These are phyloP conservation scores for Helostoma temminkii DNA, from an alignment of 2,797 vertebrate genomes.

Conservation along the genomic window DNA sequence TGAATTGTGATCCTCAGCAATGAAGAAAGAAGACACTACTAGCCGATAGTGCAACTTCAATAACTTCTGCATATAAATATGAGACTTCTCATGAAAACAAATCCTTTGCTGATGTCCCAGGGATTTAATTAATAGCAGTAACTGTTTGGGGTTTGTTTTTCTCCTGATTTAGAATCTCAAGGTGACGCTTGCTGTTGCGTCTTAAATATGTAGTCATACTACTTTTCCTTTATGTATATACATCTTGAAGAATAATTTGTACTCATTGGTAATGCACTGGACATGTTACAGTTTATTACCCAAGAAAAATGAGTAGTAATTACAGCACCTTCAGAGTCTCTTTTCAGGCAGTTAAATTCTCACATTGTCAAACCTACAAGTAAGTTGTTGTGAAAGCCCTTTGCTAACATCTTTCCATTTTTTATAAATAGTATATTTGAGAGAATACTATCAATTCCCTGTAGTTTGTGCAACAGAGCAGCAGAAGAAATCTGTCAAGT, in stretches of 20 bases:
- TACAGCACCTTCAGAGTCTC: no score
- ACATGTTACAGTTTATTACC: not conserved
- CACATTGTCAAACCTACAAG: no score
- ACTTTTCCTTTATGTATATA: not conserved
- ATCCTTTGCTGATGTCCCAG: slow-evolving; percentile 40
- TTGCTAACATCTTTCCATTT: slow-evolving; percentile 25
- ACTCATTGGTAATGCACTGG: not conserved
- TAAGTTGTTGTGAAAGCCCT: not conserved
- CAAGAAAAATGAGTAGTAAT: not conserved
- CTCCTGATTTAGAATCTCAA: slow-evolving; percentile 34
- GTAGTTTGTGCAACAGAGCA: slow-evolving; percentile 34
- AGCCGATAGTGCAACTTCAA: not conserved
- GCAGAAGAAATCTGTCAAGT: slow-evolving; percentile 48
- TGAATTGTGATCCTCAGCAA: no score
- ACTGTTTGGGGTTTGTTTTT: slow-evolving; percentile 43
- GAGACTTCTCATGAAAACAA: slow-evolving; percentile 54
- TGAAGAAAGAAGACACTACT: no score
- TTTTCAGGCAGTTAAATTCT: no score
- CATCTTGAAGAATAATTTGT: not conserved
- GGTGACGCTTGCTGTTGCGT: slow-evolving; percentile 35
- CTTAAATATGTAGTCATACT: not conserved
- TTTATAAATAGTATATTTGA: slow-evolving; percentile 11
- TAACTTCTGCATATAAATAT: not conserved
- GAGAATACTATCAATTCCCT: slow-evolving; percentile 20
- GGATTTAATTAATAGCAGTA: slow-evolving; percentile 65